A percentile compares a stretch with the other conserved stretches of the same genome.
Conservation (phyloP, 2,113 vertebrate genomes). For the Gnathonemus longibarbis region DNA sequence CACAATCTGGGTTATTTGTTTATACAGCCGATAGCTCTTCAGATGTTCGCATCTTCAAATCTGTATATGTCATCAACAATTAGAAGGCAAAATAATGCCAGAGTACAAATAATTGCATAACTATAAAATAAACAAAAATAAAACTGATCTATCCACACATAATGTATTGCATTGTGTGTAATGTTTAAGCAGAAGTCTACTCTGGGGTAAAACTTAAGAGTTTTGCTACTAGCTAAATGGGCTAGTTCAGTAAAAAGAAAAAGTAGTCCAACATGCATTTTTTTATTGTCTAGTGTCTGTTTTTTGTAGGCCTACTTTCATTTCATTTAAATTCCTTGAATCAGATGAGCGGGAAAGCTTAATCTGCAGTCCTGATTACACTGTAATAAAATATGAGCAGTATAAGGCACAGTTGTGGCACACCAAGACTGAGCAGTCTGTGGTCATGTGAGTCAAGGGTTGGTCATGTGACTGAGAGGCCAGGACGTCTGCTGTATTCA, state of each 20-base stretch:
- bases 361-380: neutral
- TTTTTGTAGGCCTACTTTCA: neutral
- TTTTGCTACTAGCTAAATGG: neutral
- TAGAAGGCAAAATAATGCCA: neutral
- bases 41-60: neutral
- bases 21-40: neutral
- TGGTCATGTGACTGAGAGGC: neutral
- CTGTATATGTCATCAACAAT: neutral
- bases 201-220: neutral
- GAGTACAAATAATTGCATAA: neutral
- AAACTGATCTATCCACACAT: neutral
- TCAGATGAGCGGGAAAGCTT: neutral
- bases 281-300: neutral
- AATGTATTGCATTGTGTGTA: neutral
- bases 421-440: neutral
- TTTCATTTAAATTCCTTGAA: neutral
- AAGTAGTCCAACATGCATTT: neutral
- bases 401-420: neutral
- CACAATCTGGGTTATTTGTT: neutral
- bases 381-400: neutral
- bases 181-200: neutral
- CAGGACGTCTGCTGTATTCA: neutral
- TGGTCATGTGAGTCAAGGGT: neutral
- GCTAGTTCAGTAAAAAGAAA: neutral
- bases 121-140: neutral